Base-by-base conservation (phyloP, 2,888 invertebrate species). In the Crepidodera aurea region DNA sequence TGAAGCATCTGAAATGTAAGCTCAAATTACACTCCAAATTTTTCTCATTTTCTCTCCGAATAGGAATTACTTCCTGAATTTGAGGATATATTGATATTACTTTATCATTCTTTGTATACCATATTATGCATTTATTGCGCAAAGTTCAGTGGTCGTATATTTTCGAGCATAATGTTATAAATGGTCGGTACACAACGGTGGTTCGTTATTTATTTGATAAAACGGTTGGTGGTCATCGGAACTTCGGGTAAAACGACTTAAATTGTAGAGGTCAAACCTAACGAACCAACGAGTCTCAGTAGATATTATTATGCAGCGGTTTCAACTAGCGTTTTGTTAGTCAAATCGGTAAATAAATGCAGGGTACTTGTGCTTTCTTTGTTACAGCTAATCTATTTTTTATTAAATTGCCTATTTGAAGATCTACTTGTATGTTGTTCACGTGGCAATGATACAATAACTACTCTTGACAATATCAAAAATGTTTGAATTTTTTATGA, bases 211-310 rank as follows among this genome's bases (percentile, higher is more conserved):
- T 62, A 62, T 62, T 59, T 34, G 48, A 62, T 53, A 53, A 54
- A 58, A 50, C 62, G 40, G 58, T 59, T 32, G 62, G 62, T 53
- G 62, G 54, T 12, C 62, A 62, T 54, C 62, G 62, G 58, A 62
- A 62, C 62, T n/a, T 32, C 51, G 37, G 51, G 15, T 62, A 57
- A 46, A 37, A 27, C 48, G 57, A 57, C 57, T 57, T 62, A 57
- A 62, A 62, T 62, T 62, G 58, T 58, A 40, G 58, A 55, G 53
- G 58, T 62, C 58, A 58, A 62, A 57, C 37, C 48, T 61, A 56
- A 61, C 39, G 59, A 59, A 57, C 48, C 57, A 29, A 15, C 39
- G 22, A 19, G 10, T 16, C 46, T 19, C 15, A 25, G 13, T 16
- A 10, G 13, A 22, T 48, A 48, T 27, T 48, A 48, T 27, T 48